Evolutionary conservation across 2,888 invertebrate species (phyloP).

Genomic region (Melanargia galathea): DNA sequence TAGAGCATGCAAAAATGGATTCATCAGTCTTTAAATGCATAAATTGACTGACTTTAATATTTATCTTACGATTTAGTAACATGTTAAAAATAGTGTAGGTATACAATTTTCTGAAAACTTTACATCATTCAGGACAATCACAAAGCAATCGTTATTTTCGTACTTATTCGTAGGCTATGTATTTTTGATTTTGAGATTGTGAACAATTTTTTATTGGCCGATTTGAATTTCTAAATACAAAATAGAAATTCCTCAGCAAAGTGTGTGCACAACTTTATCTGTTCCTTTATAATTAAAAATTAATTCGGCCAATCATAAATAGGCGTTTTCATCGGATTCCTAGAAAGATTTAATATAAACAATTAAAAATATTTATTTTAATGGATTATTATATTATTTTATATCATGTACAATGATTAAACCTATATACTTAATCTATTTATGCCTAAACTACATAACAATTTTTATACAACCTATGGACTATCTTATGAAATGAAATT

Average conservation of each 20-base stretch:
- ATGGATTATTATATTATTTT: constrained; percentile 32
- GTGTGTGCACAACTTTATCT: not conserved
- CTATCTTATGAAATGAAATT: constrained; percentile 31
- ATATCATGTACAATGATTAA: constrained; percentile 28
- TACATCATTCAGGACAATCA: constrained; percentile 20
- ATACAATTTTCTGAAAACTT: constrained; percentile 32
- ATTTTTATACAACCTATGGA: constrained; percentile 53
- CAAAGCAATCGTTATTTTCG: constrained; percentile 17
- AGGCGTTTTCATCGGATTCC: not conserved
- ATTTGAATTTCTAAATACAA: not conserved
- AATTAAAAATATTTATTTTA: constrained; percentile 19
- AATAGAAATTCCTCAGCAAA: not conserved
- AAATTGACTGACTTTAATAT: constrained; percentile 56
- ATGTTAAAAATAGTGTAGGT: constrained; percentile 33
- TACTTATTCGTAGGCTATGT: constrained; percentile 2
- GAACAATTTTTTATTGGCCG: not conserved
- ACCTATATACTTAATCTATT: constrained; percentile 34
- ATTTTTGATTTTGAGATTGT: no score
- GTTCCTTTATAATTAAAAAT: not conserved
- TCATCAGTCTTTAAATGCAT: constrained; percentile 68
- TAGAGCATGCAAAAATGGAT: constrained; percentile 51
- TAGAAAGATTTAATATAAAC: not conserved
- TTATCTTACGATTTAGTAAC: constrained; percentile 25
- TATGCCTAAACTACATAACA: constrained; percentile 64
- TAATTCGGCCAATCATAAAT: not conserved